Percentiles rank a stretch among this genome's conserved stretches.
Evolutionary conservation across 2,888 invertebrate species (phyloP).

Genomic region (Coenonympha arcania): DNA sequence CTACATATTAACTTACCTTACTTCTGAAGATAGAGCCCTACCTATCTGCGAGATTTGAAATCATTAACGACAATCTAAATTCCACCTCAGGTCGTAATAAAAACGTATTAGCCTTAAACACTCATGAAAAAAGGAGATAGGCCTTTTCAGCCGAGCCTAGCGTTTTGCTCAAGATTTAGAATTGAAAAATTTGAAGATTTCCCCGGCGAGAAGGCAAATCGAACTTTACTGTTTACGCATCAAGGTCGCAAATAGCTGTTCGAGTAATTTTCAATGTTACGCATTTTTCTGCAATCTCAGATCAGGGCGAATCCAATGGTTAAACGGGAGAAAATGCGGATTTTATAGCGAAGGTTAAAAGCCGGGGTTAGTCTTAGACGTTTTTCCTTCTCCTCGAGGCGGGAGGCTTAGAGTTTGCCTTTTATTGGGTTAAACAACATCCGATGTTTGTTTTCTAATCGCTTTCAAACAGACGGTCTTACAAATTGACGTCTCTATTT

Average conservation of each 20-base stretch:
- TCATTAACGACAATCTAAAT: conserved; percentile 10
- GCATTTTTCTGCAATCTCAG: conserved; percentile 48
- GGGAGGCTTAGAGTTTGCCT: conserved; percentile 11
- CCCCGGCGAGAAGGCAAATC: conserved; percentile 2
- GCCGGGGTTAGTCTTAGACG: conserved; percentile 33
- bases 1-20: too few species aligned
- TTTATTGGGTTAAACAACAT: conserved; percentile 20
- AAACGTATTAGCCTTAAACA: conserved; percentile 30
- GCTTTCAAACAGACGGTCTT: background rate
- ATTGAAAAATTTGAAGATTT: conserved; percentile 25
- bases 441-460: conserved; percentile 16
- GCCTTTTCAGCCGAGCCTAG: conserved; percentile 27
- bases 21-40: background rate
- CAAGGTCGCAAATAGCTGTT: conserved; percentile 25
- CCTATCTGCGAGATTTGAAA: background rate
- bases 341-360: conserved; percentile 45
- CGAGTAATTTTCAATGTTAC: conserved; percentile 39
- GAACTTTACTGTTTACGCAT: conserved; percentile 15
- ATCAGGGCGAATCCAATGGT: conserved; percentile 48
- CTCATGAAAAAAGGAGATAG: conserved; percentile 25
- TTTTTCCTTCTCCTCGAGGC: conserved; percentile 18
- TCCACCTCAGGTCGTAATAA: conserved; percentile 26
- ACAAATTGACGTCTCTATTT: background rate
- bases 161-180: conserved; percentile 25
- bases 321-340: conserved; percentile 39